phyloP scores from a whole-genome alignment of 2,888 invertebrate genomes.

The Odontocolon sp. region DNA sequence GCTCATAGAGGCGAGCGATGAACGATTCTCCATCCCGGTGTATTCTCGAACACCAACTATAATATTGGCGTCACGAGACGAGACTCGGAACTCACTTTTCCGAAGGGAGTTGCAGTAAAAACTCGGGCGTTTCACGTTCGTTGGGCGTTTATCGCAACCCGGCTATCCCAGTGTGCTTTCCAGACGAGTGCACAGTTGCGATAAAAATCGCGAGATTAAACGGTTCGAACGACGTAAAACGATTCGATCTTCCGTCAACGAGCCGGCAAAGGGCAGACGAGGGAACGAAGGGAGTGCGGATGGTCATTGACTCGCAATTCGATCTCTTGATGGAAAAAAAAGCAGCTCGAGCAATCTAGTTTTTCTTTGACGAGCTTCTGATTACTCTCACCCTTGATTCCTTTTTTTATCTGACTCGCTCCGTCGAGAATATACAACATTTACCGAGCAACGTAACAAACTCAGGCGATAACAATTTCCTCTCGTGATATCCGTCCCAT shows the following conservation, averaged over 20 bases:
- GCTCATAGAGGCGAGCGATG: neutral
- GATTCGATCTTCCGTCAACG: conserved; percentile 46
- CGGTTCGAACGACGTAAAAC: conserved; percentile 42
- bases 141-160: conserved; percentile 24
- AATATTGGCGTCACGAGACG: conserved; percentile 37
- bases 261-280: conserved; percentile 24
- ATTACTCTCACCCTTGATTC: conserved; percentile 10
- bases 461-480: conserved; percentile 9
- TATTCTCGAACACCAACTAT: conserved; percentile 10
- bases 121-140: neutral
- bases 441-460: neutral
- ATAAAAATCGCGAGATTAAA: conserved; percentile 54
- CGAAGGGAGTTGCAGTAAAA: conserved; percentile 10
- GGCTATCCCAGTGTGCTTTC: conserved; percentile 19
- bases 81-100: conserved; percentile 28
- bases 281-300: conserved; percentile 7
- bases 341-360: conserved; percentile 12
- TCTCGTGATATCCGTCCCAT: too few relatives aligned
- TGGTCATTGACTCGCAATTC: conserved; percentile 29
- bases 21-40: neutral
- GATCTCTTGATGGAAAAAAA: conserved; percentile 9
- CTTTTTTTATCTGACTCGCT: neutral
- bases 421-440: neutral
- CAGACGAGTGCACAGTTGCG: conserved; percentile 33
- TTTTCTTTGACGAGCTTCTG: conserved; percentile 16